Percentiles rank a stretch among this genome's conserved stretches.
phyloP scores from a whole-genome alignment of 2,888 invertebrate species.

The Sthenelais limicola region DNA sequence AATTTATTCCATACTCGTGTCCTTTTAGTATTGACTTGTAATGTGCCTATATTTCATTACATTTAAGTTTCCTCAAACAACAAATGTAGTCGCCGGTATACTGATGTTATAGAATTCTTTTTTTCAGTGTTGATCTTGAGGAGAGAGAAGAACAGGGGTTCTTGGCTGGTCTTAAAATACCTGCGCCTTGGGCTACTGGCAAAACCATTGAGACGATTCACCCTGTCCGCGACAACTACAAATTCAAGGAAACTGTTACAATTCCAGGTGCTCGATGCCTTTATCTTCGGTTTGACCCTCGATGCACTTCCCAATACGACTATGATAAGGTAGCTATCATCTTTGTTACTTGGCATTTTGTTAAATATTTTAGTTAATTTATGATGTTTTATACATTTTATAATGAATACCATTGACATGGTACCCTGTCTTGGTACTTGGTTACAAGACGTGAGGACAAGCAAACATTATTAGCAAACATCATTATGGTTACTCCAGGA shows the following conservation, averaged over 20 bases:
- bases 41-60: too few relatives aligned
- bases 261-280: slow-evolving; percentile 71
- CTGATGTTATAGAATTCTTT: too few relatives aligned
- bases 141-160: slow-evolving; percentile 69
- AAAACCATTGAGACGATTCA: slow-evolving; percentile 71
- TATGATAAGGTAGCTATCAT: slow-evolving; percentile 69
- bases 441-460: too few relatives aligned
- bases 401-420: background rate
- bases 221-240: slow-evolving; percentile 72
- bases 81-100: too few relatives aligned
- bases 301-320: slow-evolving; percentile 73
- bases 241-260: slow-evolving; percentile 71
- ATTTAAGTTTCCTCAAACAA: too few relatives aligned
- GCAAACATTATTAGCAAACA: too few relatives aligned
- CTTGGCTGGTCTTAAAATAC: slow-evolving; percentile 68
- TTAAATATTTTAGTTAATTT: too few relatives aligned
- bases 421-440: too few relatives aligned
- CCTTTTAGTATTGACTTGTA: too few relatives aligned
- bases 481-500: too few relatives aligned
- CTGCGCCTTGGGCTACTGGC: slow-evolving; percentile 72
- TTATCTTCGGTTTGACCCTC: slow-evolving; percentile 69
- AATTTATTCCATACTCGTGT: too few relatives aligned
- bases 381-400: background rate
- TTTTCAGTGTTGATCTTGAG: slow-evolving; percentile 50
- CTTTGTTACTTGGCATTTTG: background rate